Base-by-base conservation (phyloP, 2,113 vertebrate species). In the Macquaria australasica region DNA sequence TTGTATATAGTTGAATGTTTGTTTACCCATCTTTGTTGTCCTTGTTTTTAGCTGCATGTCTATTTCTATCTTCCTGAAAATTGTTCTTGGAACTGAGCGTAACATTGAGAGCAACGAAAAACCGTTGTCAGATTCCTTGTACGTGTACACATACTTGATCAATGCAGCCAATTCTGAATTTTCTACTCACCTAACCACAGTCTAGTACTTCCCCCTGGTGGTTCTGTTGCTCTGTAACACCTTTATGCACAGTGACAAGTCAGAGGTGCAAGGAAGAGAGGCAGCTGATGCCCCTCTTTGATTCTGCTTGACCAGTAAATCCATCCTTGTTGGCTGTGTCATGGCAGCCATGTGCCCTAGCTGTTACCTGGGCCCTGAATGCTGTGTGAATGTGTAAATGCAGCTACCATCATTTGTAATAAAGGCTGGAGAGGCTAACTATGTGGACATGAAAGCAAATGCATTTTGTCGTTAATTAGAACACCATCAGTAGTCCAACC, bases 201-300 rank as follows among this genome's bases (percentile, higher is more conserved):
- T 23, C 2, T 58, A 53, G 34, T 53, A n/a, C 79, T 39, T 39
- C 82, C 91, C 84, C 48, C 89, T 91, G 79, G 69, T 87, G 84
- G 87, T 31, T 53, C 2, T 14, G 12, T 1, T 9, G 48, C 12
- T 62, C 11, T n/a, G 18, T 68, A 23, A 59, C 74, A 53, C 11
- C 28, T 31, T 10, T 48, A 48, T 6, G 45, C 45, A 16, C 11
- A 4, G 5, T 15, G 5, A 48, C 12, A 48, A 6, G 21, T 34
- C 34, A 66, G 12, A n/a, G 5, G 60, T 6, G 14, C 9, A 4
- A 5, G 43, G 10, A 12, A 43, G 43, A 63, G 66, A 4, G 25
- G 25, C n/a, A 21, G 18, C 11, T 16, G 18, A 6, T 39, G 1
- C 12, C 18, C 4, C 14, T n/a, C 41, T 16, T 37, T 25, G 70